Evolutionary conservation across 1,140 invertebrate genomes (phyloP), one percentile per base, ranked within the genome.

Genomic region (Aphaenogaster rudis): DNA sequence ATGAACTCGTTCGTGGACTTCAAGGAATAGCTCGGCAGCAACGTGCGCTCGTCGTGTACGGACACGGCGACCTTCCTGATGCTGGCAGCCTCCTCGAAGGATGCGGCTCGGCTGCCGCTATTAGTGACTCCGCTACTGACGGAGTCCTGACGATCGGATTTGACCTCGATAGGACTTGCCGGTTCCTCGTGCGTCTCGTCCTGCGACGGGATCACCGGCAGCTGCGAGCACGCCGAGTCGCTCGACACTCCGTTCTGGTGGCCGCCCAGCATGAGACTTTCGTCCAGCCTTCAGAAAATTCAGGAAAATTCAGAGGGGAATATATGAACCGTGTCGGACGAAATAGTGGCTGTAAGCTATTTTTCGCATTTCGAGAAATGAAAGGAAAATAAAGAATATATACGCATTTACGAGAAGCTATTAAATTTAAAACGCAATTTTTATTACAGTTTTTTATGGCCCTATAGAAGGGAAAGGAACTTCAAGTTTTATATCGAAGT

Each of bases 231-330:
- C 2, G 57, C 2, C 2, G 59, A 64, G 1, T 17, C 90, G 54
- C 78, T 63, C 6, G 86, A 17, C 6, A 45, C 6, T 36, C 66
- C 78, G 39, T 48, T 90, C 28, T 88, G 92, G 6, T 90, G 52
- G 36, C 85, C 92, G 28, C 87, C 90, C 3, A 93, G 57, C 50
- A 95, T 93, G 45, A 95, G 77, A 85, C 93, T 96, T 89, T 97
- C 97, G 86, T 97, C 97, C 91, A 97, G 92, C 72, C 97, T 97
- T 91, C 2, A 92, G 88, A 88, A 91, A 81, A 89, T 52, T 57
- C 28, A 3, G 39, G 15, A 74, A 28, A 80, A 54, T 36, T 69
- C 11, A 64, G 9, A 21, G 9, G 48, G n/a, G 36, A 57, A 45
- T 5, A 1, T 42, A 15, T 28, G 36, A 64, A 61, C 8, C 50